Evolutionary conservation across 2,888 invertebrate species (phyloP).

Genomic region (Kuschelorhynchus macadamiae): DNA sequence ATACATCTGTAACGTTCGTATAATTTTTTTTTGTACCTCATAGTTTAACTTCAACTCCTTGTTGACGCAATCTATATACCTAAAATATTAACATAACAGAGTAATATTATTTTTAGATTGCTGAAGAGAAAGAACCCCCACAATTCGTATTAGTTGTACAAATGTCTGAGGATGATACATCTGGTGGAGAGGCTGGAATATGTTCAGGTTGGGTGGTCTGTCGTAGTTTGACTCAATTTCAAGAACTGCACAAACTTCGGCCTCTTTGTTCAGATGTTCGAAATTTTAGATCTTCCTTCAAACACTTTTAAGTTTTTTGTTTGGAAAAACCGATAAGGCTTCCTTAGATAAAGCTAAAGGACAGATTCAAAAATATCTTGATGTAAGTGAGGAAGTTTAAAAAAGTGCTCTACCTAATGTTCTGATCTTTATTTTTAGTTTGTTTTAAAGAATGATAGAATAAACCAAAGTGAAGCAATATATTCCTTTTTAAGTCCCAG

Average conservation of each 20-base stretch:
- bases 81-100: too few relatives aligned
- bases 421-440: slow-evolving; percentile 73
- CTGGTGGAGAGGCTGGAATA: slow-evolving; percentile 71
- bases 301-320: slow-evolving; percentile 85
- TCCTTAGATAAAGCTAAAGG: slow-evolving; percentile 86
- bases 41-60: too few relatives aligned
- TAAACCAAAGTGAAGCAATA: slow-evolving; percentile 90
- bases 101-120: slow-evolving; percentile 58
- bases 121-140: slow-evolving; percentile 72
- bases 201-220: slow-evolving; percentile 80
- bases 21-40: too few relatives aligned
- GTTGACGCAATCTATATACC: too few relatives aligned
- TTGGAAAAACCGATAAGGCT: slow-evolving; percentile 85
- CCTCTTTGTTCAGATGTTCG: slow-evolving; percentile 87
- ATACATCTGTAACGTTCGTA: too few relatives aligned
- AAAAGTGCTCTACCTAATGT: background rate
- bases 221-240: slow-evolving; percentile 75
- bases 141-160: slow-evolving; percentile 87
- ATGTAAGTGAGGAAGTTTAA: slow-evolving; percentile 72
- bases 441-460: slow-evolving; percentile 87
- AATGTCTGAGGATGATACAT: slow-evolving; percentile 74
- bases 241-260: slow-evolving; percentile 86
- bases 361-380: slow-evolving; percentile 88
- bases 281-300: slow-evolving; percentile 86
- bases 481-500: slow-evolving; percentile 94